Evolutionary conservation across 2,888 invertebrate species (phyloP), one percentile per base, ranked within the genome.

Genomic region (Arrhopalites spinosus): DNA sequence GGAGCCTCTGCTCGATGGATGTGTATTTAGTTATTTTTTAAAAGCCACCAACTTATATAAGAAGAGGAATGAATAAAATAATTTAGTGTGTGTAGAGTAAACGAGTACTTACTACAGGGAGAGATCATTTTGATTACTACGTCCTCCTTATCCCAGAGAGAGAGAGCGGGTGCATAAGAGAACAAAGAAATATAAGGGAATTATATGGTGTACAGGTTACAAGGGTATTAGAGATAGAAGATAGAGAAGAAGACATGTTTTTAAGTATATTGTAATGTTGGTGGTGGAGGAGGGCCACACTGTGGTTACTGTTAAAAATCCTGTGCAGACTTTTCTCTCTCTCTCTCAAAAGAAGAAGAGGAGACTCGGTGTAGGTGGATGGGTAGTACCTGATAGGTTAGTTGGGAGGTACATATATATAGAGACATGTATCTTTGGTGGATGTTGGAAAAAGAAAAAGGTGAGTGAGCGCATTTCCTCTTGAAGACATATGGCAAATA

Each of bases 401-500:
- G 36, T 36, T 3, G 36, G 36, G 36, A 36, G 36, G 36, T 3
- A 36, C 36, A 36, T 36, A 36, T 36, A 36, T 36, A 11, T 36
- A 36, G 5, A n/a, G 36, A 36, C 36, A 36, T 36, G 36, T 36
- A 36, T 11, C 5, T 36, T 36, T 11, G 36, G 36, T 36, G 36
- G 36, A 36, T 36, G 36, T 36, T 36, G 36, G 36, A 66, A 17
- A 63, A 27, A 45, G 67, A 68, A 68, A 56, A 74, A 74, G 74
- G 74, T 74, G 74, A 74, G 74, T 45, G 74, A 67, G 64, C 68
- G 69, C 72, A 71, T 69, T 77, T 77, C 77, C 77, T 77, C 72
- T 75, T 47, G 27, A 73, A 77, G 74, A 75, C 77, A 77, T 77
- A 77, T 77, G 77, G 77, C 77, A 77, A 77, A 75, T 77, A 77